A percentile compares a stretch with the other conserved stretches of the same genome.
phyloP scores from a whole-genome alignment of 2,113 vertebrate genomes.

The Carettochelys insculpta region DNA sequence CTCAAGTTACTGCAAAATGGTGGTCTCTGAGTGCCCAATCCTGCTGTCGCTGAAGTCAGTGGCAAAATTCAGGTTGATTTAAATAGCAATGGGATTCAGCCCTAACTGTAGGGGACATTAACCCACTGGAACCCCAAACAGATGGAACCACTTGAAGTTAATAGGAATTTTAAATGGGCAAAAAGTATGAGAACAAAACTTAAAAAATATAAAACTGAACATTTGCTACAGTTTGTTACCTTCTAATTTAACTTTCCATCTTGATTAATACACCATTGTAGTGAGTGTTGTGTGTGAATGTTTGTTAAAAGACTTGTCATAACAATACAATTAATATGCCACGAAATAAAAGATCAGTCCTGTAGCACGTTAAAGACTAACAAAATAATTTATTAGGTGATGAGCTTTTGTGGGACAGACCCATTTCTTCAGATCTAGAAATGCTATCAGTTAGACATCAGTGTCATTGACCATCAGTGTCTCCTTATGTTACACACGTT shows the following conservation, averaged over 20 bases:
- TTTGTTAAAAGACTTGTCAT: neutral
- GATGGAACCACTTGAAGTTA: neutral
- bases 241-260: neutral
- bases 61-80: neutral
- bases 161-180: neutral
- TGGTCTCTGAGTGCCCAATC: neutral
- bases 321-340: neutral
- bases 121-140: neutral
- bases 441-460: neutral
- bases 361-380: no score
- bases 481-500: no score
- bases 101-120: neutral
- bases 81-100: neutral
- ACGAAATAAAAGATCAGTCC: no score
- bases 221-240: neutral
- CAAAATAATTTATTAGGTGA: no score
- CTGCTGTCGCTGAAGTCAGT: neutral
- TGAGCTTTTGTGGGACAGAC: no score
- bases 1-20: neutral
- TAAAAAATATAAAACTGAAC: neutral
- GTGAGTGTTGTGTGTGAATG: neutral
- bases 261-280: neutral
- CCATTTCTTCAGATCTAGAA: no score
- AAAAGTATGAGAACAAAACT: neutral
- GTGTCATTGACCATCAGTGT: neutral